Base-by-base conservation (phyloP, 2,113 vertebrate species). In the Aegotheles bennettii region DNA sequence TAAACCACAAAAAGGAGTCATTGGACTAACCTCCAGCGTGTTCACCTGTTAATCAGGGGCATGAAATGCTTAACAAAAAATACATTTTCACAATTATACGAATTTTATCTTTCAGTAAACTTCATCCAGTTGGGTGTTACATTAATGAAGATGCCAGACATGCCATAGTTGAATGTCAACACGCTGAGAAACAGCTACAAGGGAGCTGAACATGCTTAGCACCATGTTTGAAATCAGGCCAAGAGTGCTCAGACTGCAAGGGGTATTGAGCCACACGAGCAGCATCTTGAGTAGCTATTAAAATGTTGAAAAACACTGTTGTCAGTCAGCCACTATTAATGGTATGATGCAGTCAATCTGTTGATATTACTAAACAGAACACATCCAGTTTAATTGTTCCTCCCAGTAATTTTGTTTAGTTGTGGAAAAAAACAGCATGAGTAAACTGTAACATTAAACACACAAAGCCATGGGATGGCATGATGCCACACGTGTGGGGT, bases 11-110 rank as follows among this genome's bases (percentile, higher is more conserved):
- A 68, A 47, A 84, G 17, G 16, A 50, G 31, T 65, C 14, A 56
- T 16, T 0, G 0, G 25, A 77, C 8, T n/a, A 77, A 94, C 17
- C 13, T 60, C 40, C 15, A 69, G 14, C 2, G 1, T 25, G 42
- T 65, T 84, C 42, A 45, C 11, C 11, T 69, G 31, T 35, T 67
- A n/a, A 59, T 48, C 40, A 40, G 42, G 25, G 19, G 21, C 31
- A 7, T 26, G 10, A 87, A 95, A 86, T 16, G 3, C 47, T 78
- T 74, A 28, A 77, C 16, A 74, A 73, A 69, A 92, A 45, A 21
- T 1, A 21, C 6, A 7, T 54, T 50, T 91, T 78, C 45, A 50
- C 68, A 54, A 11, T 59, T 77, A n/a, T 6, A 74, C 2, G 16
- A 36, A 75, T 78, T 18, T 68, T 77, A 23, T 25, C 17, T 78